Evolutionary conservation across 2,888 invertebrate species (phyloP), one percentile per base, ranked within the genome.

Genomic region (Falcaria lacertinaria): DNA sequence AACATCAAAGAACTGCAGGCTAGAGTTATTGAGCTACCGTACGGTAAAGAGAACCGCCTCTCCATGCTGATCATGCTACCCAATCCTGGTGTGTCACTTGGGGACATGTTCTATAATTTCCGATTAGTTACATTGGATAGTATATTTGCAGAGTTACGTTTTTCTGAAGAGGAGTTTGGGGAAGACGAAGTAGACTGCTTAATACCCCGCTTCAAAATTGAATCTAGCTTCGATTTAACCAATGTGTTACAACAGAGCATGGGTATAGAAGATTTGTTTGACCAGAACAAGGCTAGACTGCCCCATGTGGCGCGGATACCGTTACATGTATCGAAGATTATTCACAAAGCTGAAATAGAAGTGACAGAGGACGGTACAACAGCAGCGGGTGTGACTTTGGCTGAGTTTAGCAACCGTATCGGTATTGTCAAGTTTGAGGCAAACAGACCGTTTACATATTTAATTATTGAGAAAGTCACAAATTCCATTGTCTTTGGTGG

Each of bases 341-440:
- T 94, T 2, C 95, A 95, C 63, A 93, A 93, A 64, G 93, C 94
- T 1, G 91, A 91, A 57, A 93, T 95, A 52, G 93, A 94, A 58
- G 94, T 95, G 0, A 92, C 92, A 11, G 95, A 95, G 67, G 91
- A 93, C 48, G 95, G 95, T 0, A 94, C 94, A 0, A 90, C 90
- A 17, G 94, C 94, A 0, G 82, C 92, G 0, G 94, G 91, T 0
- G 92, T 91, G 0, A 91, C 93, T 0, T 69, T 69, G 1, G 79
- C 80, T 0, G 84, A 84, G 38, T 85, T 91, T 41, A 69, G 77
- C 3, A 90, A 92, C 55, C 87, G 91, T 44, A 87, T 90, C 28
- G 85, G 90, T 4, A 89, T 90, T 1, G 90, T 92, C 1, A 84
- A 90, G 48, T 92, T 94, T 64, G 83, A 88, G 57, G 91, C 92